phyloP scores from a whole-genome alignment of 2,888 invertebrate genomes.

The Eumerus sabulonum region DNA sequence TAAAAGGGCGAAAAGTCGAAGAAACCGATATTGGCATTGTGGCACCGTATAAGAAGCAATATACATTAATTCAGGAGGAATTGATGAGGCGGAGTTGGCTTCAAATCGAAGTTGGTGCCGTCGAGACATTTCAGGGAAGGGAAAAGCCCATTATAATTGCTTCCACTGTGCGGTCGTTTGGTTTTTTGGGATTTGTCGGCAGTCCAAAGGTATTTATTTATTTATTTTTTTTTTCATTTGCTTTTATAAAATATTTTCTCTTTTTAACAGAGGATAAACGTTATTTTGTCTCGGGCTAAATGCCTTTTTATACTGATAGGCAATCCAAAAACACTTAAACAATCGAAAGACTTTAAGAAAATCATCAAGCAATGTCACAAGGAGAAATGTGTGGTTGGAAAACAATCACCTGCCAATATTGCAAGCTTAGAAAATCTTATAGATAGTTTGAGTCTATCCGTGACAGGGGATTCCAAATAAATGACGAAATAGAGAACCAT shows the following conservation, averaged over 20 bases:
- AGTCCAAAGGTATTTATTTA: conserved; percentile 74
- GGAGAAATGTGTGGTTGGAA: conserved; percentile 71
- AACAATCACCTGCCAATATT: neutral
- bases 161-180: conserved; percentile 84
- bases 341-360: conserved; percentile 72
- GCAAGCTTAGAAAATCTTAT: too few relatives aligned
- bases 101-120: conserved; percentile 86
- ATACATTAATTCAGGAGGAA: conserved; percentile 76
- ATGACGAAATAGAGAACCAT: too few relatives aligned
- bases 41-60: too few relatives aligned
- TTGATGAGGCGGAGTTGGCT: conserved; percentile 73
- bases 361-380: conserved; percentile 75
- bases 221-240: neutral
- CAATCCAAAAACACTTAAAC: conserved; percentile 76
- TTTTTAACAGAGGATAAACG: too few relatives aligned
- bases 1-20: conserved; percentile 79
- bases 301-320: too few relatives aligned
- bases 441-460: too few relatives aligned
- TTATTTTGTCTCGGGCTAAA: conserved; percentile 83
- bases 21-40: too few relatives aligned
- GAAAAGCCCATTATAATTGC: conserved; percentile 91
- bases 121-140: too few relatives aligned
- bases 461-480: too few relatives aligned
- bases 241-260: too few relatives aligned
- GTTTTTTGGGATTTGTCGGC: conserved; percentile 74